phyloP scores from a whole-genome alignment of 2,113 vertebrate genomes.

The Pungitius pungitius region DNA sequence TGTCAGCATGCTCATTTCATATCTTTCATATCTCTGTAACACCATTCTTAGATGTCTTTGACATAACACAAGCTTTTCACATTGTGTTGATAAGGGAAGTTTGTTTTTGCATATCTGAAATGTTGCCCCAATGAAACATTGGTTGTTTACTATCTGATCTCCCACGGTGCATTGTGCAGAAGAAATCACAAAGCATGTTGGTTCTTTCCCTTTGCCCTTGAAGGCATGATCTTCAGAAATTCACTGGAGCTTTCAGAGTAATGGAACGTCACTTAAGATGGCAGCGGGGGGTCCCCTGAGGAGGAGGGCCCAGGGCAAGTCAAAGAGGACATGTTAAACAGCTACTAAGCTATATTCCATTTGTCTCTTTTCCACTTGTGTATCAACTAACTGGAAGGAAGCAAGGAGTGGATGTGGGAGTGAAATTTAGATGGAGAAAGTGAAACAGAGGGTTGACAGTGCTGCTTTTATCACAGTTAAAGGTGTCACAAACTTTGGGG shows the following conservation, averaged over 20 bases:
- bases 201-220: conserved; percentile 30
- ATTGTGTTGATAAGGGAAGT: neutral
- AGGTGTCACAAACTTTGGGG: neutral
- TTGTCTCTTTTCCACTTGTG: neutral
- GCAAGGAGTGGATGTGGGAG: neutral
- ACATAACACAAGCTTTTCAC: neutral
- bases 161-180: neutral
- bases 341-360: conserved; percentile 23
- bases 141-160: conserved; percentile 23
- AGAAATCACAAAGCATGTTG: conserved; percentile 16
- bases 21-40: neutral
- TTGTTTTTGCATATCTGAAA: neutral
- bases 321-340: conserved; percentile 43
- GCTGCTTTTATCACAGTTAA: conserved; percentile 9
- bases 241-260: conserved; percentile 45
- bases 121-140: neutral
- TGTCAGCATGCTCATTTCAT: neutral
- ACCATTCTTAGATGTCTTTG: neutral
- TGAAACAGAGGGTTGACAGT: neutral
- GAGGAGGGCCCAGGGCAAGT: conserved; percentile 24
- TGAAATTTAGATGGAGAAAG: neutral
- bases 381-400: neutral
- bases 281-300: conserved; percentile 29
- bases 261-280: conserved; percentile 50
- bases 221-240: conserved; percentile 37